Evolutionary conservation across 2,797 vertebrate species (phyloP).

Genomic region (Phoeniculus purpureus): DNA sequence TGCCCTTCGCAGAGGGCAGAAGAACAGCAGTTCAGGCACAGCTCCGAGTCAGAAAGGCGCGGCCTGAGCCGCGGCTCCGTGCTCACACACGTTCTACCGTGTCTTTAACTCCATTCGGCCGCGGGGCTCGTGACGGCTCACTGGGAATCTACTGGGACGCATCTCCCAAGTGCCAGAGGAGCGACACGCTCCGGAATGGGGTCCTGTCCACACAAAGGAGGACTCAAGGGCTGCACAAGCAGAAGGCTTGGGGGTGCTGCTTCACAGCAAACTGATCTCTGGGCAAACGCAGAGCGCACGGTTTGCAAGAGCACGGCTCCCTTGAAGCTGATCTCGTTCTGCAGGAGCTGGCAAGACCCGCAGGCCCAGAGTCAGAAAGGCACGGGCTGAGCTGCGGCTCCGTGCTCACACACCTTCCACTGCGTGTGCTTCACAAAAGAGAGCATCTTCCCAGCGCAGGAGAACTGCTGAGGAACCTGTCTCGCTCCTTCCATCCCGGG

Average conservation of each 20-base stretch:
- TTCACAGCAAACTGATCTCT: not conserved
- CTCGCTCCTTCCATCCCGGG: not conserved
- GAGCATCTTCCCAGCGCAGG: not conserved
- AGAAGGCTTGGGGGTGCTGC: not conserved
- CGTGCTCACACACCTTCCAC: not conserved
- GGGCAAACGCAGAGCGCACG: not conserved
- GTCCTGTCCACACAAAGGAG: not conserved
- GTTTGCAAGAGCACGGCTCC: not conserved
- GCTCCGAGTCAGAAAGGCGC: not conserved
- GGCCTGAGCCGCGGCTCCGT: not conserved
- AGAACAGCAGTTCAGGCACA: not conserved
- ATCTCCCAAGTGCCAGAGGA: not conserved
- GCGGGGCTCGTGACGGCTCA: not conserved
- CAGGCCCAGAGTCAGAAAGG: not conserved
- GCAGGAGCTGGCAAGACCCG: not conserved
- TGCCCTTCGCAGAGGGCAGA: not conserved
- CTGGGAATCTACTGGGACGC: not conserved
- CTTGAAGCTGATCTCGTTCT: not conserved
- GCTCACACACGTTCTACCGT: not conserved
- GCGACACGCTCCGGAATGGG: not conserved
- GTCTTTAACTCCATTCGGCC: not conserved
- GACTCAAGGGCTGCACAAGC: too few species aligned
- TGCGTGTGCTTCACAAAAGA: not conserved
- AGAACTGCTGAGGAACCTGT: not conserved
- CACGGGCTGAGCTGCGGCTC: not conserved